Evolutionary conservation across 2,113 vertebrate species (phyloP).

Genomic region (Neoarius graeffei): DNA sequence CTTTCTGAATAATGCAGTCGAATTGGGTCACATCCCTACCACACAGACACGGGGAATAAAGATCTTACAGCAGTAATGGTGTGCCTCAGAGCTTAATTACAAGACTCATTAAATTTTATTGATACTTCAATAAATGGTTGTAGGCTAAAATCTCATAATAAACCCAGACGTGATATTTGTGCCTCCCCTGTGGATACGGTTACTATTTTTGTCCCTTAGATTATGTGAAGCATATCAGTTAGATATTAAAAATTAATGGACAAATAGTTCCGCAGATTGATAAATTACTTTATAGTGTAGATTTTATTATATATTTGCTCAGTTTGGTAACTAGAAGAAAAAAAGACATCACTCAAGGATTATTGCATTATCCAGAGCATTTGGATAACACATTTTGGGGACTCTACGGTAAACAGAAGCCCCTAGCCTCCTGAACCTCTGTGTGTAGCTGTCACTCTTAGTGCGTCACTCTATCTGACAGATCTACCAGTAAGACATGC

Average conservation of each 20-base stretch:
- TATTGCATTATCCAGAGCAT: not conserved
- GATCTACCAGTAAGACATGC: constrained; percentile 71
- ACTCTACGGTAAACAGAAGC: constrained; percentile 9
- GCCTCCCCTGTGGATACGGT: constrained; percentile 9
- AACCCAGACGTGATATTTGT: constrained; percentile 6
- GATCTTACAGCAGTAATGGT: constrained; percentile 7
- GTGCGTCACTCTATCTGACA: constrained; percentile 72
- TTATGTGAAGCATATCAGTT: not conserved
- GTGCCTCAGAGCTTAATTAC: not conserved
- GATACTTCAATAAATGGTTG: constrained; percentile 1
- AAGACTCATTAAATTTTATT: constrained; percentile 30
- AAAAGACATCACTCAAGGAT: not conserved
- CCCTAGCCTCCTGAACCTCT: constrained; percentile 64
- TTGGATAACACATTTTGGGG: constrained; percentile 4
- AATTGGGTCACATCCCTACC: not conserved
- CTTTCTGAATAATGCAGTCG: not conserved
- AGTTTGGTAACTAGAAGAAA: not conserved
- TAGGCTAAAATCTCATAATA: not conserved
- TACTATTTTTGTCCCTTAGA: constrained; percentile 1
- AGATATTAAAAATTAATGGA: not conserved
- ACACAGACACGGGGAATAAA: not conserved
- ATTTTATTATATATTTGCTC: not conserved
- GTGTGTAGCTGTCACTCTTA: constrained; percentile 69
- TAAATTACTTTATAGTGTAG: not conserved
- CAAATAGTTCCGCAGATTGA: not conserved